Percentiles rank a stretch among this genome's conserved stretches.
These are phyloP conservation scores for Botrylloides violaceus DNA, from an alignment of 23 tunicate genomes.

Conservation along the genomic window DNA sequence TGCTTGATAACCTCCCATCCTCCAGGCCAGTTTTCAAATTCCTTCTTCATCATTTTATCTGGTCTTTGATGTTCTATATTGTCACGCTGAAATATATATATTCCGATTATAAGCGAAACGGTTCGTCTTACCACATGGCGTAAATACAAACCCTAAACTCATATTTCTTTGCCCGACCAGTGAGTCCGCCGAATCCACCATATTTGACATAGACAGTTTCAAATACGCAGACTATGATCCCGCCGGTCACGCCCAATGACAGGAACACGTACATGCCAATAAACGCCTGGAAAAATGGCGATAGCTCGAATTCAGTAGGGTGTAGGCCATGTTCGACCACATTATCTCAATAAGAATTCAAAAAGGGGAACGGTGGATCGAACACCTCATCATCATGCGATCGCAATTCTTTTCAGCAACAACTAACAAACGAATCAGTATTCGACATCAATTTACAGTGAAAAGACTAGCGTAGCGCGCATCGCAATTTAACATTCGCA, in stretches of 20 bases:
- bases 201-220: slow-evolving; percentile 39
- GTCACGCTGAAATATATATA: slow-evolving; percentile 7
- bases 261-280: slow-evolving; percentile 68
- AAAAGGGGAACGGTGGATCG: too few species aligned
- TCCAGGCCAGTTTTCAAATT: slow-evolving; percentile 48
- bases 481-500: too few species aligned
- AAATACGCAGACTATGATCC: slow-evolving; percentile 23
- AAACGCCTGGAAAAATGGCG: slow-evolving; percentile 31
- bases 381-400: too few species aligned
- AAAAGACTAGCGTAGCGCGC: too few species aligned
- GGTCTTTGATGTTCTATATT: slow-evolving; percentile 32
- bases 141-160: slow-evolving; percentile 28
- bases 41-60: slow-evolving; percentile 32
- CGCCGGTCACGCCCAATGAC: slow-evolving; percentile 32
- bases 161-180: slow-evolving; percentile 33
- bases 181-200: slow-evolving; percentile 37
- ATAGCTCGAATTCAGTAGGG: not conserved
- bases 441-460: too few species aligned
- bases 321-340: not conserved
- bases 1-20: slow-evolving; percentile 60
- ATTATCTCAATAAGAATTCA: not conserved
- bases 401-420: too few species aligned
- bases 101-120: not conserved
- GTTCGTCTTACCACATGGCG: not conserved
- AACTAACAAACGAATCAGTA: too few species aligned